Evolutionary conservation across 2,797 vertebrate genomes (phyloP).

Genomic region (Pangasius krempfi): DNA sequence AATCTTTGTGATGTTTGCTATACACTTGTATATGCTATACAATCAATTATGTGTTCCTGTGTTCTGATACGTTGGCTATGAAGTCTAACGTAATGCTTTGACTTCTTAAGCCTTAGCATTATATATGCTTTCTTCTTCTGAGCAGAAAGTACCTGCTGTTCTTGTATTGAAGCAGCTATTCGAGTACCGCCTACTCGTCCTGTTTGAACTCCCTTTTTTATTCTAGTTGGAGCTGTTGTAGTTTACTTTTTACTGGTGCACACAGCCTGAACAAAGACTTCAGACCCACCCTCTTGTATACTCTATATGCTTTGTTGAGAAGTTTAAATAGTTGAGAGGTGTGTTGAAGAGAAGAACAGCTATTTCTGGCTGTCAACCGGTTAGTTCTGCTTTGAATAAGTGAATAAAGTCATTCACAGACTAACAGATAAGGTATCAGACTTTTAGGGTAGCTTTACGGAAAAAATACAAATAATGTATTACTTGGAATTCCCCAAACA

Average conservation of each 20-base stretch:
- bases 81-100: not conserved
- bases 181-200: not conserved
- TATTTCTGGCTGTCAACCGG: not conserved
- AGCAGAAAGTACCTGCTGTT: not conserved
- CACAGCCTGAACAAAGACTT: conserved; percentile 1
- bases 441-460: not conserved
- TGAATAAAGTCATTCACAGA: not conserved
- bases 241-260: not conserved
- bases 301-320: not conserved
- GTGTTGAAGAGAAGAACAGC: not conserved
- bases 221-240: not conserved
- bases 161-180: not conserved
- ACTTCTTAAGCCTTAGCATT: not conserved
- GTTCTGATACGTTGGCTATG: not conserved
- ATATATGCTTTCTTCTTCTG: not conserved
- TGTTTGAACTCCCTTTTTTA: conserved; percentile 9
- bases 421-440: not conserved
- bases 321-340: not conserved
- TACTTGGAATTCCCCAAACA: not conserved
- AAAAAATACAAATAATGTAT: not conserved
- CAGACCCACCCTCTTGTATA: conserved; percentile 13
- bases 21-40: not conserved
- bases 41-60: not conserved
- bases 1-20: not conserved
- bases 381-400: conserved; percentile 5